phyloP scores from a whole-genome alignment of 2,113 vertebrate genomes.

The Varanus komodoensis region DNA sequence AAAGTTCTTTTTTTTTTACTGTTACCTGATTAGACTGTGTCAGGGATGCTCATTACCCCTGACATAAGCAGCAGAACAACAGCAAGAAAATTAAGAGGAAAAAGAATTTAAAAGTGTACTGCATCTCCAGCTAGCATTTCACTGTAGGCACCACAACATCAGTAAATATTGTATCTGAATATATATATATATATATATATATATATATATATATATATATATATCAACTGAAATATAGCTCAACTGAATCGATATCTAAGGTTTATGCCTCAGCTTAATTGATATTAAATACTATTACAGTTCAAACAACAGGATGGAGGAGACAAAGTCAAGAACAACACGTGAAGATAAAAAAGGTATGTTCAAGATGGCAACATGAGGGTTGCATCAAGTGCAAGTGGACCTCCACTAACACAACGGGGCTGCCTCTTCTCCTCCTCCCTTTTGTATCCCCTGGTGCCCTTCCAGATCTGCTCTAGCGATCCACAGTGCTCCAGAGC shows the following conservation, averaged over 20 bases:
- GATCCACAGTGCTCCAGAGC: not conserved
- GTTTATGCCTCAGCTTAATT: not conserved
- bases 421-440: not conserved
- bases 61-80: not conserved
- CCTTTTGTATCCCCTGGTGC: not conserved
- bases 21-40: not conserved
- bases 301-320: not conserved
- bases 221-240: too few relatives aligned
- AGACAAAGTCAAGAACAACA: not conserved
- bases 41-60: not conserved
- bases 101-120: not conserved
- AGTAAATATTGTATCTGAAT: not conserved
- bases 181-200: not conserved
- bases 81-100: slow-evolving; percentile 1
- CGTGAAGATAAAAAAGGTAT: not conserved
- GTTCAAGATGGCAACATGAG: not conserved
- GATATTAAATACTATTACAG: not conserved
- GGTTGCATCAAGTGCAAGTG: not conserved
- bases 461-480: not conserved
- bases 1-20: not conserved
- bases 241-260: not conserved
- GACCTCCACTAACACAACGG: not conserved
- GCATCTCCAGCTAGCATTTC: slow-evolving; percentile 3
- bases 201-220: not conserved
- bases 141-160: not conserved